Conservation (phyloP, 2,888 invertebrate genomes). For the Catocala sponsa region DNA sequence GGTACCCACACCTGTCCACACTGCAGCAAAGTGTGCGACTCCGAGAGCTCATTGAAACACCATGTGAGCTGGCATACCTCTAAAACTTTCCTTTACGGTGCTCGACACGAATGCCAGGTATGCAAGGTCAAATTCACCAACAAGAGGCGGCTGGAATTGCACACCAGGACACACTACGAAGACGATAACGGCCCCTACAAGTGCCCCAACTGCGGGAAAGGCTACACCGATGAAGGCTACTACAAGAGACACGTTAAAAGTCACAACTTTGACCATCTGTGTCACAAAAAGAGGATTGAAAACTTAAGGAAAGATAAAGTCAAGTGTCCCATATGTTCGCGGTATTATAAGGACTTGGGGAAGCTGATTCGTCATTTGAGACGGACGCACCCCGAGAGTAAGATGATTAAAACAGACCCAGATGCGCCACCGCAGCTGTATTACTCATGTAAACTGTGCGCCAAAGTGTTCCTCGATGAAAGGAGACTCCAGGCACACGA, state of each 20-base stretch:
- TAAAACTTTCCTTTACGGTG: constrained; percentile 76
- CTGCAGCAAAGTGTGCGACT: constrained; percentile 82
- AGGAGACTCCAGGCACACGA: constrained; percentile 73
- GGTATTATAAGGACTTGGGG: constrained; percentile 77
- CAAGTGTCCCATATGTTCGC: constrained; percentile 81
- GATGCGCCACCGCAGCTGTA: constrained; percentile 77
- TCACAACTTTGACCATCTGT: constrained; percentile 83
- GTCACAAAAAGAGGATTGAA: constrained; percentile 76
- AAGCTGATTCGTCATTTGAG: constrained; percentile 81
- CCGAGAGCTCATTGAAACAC: constrained; percentile 77
- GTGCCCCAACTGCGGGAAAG: constrained; percentile 84
- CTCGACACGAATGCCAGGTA: constrained; percentile 80
- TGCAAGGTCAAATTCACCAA: constrained; percentile 83
- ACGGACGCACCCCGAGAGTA: constrained; percentile 82
- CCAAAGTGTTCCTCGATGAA: constrained; percentile 78
- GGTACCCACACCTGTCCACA: constrained; percentile 77
- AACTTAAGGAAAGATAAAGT: constrained; percentile 78
- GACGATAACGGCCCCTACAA: constrained; percentile 85
- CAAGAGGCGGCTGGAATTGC: constrained; percentile 79
- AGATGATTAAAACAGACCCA: constrained; percentile 85
- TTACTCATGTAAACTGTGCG: constrained; percentile 81
- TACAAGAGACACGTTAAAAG: constrained; percentile 83
- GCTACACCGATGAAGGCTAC: constrained; percentile 84
- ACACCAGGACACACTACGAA: constrained; percentile 82
- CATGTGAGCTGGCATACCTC: constrained; percentile 82